A percentile compares a stretch with the other conserved stretches of the same genome.
phyloP scores from a whole-genome alignment of 2,888 invertebrate species.

The Smittia sp. region DNA sequence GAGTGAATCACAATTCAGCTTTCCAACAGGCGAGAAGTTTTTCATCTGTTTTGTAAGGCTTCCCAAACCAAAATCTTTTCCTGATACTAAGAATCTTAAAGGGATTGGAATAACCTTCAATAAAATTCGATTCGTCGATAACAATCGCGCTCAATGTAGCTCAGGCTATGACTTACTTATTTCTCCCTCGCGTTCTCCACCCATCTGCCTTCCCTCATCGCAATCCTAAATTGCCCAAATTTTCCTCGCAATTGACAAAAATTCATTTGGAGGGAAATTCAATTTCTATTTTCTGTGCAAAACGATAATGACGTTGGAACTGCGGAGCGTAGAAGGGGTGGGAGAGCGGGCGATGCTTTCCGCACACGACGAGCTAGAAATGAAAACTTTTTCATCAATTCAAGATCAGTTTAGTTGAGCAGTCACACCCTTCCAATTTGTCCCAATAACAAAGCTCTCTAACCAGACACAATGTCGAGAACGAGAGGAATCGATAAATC shows the following conservation, averaged over 20 bases:
- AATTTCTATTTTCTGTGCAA: conserved; percentile 21
- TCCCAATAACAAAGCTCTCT: neutral
- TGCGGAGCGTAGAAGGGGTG: neutral
- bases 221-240: conserved; percentile 38
- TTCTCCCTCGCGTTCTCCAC: neutral
- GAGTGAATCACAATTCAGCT: too few species aligned
- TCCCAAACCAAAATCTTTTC: too few species aligned
- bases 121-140: too few species aligned
- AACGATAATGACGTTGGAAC: conserved; percentile 36
- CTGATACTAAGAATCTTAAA: too few species aligned
- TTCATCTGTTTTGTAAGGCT: too few species aligned
- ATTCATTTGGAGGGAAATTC: conserved; percentile 30
- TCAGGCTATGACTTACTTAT: neutral
- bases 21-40: too few species aligned
- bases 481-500: neutral
- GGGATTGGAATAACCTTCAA: too few species aligned
- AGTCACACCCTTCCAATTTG: conserved; percentile 36
- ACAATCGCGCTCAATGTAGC: neutral
- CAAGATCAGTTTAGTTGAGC: conserved; percentile 27
- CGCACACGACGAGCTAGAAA: neutral
- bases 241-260: conserved; percentile 34
- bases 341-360: neutral
- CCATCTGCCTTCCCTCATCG: neutral
- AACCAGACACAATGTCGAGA: conserved; percentile 7
- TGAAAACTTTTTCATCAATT: conserved; percentile 22